These are phyloP conservation scores for Drosophila kohkoa DNA, from an alignment of 1,140 invertebrate genomes.

Conservation along the genomic window DNA sequence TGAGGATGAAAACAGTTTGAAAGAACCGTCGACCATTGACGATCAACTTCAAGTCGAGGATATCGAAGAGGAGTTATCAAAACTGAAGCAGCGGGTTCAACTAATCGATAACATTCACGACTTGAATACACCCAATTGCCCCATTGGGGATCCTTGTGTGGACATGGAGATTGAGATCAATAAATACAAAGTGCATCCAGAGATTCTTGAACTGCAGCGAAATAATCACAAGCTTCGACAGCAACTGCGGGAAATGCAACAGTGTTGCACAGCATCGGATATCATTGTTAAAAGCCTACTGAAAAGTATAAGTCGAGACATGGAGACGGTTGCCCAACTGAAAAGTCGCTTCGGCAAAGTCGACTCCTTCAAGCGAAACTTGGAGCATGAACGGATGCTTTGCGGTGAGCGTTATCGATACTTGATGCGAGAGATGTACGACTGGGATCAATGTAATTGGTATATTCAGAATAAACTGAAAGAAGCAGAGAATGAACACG, in stretches of 20 bases:
- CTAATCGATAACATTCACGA: conserved; percentile 10
- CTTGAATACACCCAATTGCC: conserved; percentile 34
- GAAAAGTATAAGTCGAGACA: neutral
- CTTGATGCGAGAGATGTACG: conserved; percentile 29
- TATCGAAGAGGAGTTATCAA: conserved; percentile 28
- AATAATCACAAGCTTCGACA: conserved; percentile 30
- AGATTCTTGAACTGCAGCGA: conserved; percentile 33
- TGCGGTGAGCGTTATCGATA: conserved; percentile 41
- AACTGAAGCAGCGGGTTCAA: conserved; percentile 3
- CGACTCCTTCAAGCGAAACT: conserved; percentile 39
- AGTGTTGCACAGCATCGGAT: conserved; percentile 10
- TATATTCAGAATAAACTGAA: neutral
- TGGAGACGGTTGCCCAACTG: neutral
- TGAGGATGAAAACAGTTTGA: conserved; percentile 7
- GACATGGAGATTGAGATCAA: conserved; percentile 20
- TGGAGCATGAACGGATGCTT: conserved; percentile 38
- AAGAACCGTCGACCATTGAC: neutral
- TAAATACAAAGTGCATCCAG: neutral
- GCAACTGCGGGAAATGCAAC: conserved; percentile 38
- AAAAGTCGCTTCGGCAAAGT: conserved; percentile 24
- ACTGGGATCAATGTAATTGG: conserved; percentile 9
- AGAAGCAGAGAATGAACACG: neutral
- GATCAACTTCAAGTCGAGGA: conserved; percentile 18
- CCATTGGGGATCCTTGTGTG: conserved; percentile 11
- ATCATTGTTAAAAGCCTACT: neutral